Evolutionary conservation across 2,797 vertebrate species (phyloP).

Genomic region (Gobionotothen gibberifrons): DNA sequence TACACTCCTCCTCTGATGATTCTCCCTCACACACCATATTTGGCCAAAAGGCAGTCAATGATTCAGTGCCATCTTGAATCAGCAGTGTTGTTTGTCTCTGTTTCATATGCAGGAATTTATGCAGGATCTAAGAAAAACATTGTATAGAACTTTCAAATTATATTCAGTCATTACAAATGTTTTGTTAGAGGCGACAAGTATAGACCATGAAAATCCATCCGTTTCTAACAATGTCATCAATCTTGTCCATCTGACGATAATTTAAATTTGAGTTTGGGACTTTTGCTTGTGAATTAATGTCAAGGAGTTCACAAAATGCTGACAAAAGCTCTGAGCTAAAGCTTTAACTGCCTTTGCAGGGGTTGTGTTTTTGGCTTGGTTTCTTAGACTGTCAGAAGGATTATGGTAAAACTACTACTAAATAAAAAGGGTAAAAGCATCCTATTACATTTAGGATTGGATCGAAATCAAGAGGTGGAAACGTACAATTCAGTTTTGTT

Average conservation of each 20-base stretch:
- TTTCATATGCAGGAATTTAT: conserved; percentile 14
- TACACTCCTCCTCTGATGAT: conserved; percentile 36
- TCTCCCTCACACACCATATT: conserved; percentile 28
- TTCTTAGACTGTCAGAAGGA: too few relatives aligned
- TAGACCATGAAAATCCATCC: conserved; percentile 21
- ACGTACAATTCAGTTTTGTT: too few relatives aligned
- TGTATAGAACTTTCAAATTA: neutral
- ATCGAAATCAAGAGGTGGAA: too few relatives aligned
- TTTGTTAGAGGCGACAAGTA: conserved; percentile 28
- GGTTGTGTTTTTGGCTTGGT: too few relatives aligned
- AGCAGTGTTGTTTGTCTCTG: conserved; percentile 34
- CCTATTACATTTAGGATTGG: too few relatives aligned
- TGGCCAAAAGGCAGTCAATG: conserved; percentile 20
- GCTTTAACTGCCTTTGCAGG: neutral
- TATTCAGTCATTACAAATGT: conserved; percentile 4
- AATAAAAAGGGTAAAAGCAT: too few relatives aligned
- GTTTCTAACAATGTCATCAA: conserved; percentile 18
- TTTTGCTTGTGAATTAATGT: too few relatives aligned
- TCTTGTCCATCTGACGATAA: conserved; percentile 13
- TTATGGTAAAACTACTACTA: too few relatives aligned
- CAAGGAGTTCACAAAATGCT: too few relatives aligned
- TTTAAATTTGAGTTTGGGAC: neutral
- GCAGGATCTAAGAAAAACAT: conserved; percentile 5
- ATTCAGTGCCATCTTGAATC: conserved; percentile 47
- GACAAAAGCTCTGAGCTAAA: neutral